Evolutionary conservation across 2,113 vertebrate species (phyloP).

Genomic region (Tetraodon nigroviridis): DNA sequence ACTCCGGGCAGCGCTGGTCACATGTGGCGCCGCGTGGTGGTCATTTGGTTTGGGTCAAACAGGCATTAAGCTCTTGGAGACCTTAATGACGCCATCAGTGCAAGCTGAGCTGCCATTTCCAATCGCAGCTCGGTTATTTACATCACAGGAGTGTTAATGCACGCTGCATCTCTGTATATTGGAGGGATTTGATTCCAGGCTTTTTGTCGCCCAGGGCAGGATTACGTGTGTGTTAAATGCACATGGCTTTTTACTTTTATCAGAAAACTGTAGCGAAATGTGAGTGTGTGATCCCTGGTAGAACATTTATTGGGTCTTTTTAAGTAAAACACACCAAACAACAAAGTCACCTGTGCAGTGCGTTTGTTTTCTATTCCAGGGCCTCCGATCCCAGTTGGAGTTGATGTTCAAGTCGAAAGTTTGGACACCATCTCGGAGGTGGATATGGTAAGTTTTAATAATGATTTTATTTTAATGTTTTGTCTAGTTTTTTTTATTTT

Average conservation of each 20-base stretch:
- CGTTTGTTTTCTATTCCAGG: constrained; percentile 49
- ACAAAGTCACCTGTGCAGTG: background rate
- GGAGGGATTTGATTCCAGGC: constrained; percentile 40
- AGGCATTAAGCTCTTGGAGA: constrained; percentile 33
- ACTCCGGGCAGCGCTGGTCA: constrained; percentile 12
- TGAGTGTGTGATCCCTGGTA: constrained; percentile 5
- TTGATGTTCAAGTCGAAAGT: constrained; percentile 81
- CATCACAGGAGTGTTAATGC: constrained; percentile 23
- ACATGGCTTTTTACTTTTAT: constrained; percentile 47
- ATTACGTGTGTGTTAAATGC: constrained; percentile 48
- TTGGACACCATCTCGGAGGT: constrained; percentile 81
- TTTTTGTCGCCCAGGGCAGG: constrained; percentile 31
- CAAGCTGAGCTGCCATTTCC: constrained; percentile 29
- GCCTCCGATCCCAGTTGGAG: constrained; percentile 79
- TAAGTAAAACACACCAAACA: background rate
- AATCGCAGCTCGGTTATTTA: constrained; percentile 27
- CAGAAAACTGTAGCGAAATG: constrained; percentile 3
- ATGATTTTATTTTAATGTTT: background rate
- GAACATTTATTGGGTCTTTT: constrained; percentile 10
- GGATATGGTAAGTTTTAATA: constrained; percentile 68
- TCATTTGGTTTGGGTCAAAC: constrained; percentile 2
- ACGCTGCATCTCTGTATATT: constrained; percentile 21
- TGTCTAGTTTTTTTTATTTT: background rate
- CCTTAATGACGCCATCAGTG: constrained; percentile 25
- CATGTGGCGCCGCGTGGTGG: constrained; percentile 4